phyloP scores from a whole-genome alignment of 2,113 vertebrate species.

The Platycercus adscitus region DNA sequence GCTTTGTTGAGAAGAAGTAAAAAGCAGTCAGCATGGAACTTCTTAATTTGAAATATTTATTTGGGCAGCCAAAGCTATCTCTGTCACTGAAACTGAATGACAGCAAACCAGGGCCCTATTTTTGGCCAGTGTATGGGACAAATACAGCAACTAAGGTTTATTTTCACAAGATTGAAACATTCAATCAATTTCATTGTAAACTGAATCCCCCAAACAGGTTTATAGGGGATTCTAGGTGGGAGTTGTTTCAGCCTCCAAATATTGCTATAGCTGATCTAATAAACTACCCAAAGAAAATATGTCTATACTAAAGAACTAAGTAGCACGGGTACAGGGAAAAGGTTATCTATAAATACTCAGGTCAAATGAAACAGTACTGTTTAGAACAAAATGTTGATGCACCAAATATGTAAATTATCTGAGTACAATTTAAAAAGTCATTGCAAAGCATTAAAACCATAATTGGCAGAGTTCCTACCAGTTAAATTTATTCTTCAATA shows the following conservation, averaged over 20 bases:
- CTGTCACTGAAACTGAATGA: not conserved
- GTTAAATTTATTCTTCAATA: slow-evolving; percentile 74
- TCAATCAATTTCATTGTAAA: not conserved
- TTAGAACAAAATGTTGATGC: slow-evolving; percentile 39
- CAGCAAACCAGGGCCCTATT: not conserved
- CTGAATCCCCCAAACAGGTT: not conserved
- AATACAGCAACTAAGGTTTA: not conserved
- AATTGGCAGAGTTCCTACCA: slow-evolving; percentile 63
- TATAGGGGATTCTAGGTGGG: not conserved
- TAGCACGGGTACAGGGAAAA: not conserved
- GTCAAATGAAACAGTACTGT: not conserved
- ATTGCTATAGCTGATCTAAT: not conserved
- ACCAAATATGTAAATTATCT: slow-evolving; percentile 66
- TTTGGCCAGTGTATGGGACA: not conserved
- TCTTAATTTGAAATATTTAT: slow-evolving; percentile 22
- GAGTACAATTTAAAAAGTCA: slow-evolving; percentile 63
- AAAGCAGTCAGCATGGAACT: not conserved
- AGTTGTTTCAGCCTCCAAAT: not conserved
- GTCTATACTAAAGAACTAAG: fast-evolving
- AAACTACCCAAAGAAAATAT: not conserved
- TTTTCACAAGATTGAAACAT: not conserved
- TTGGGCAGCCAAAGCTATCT: not conserved
- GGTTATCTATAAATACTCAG: not conserved
- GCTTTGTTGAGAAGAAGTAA: not conserved
- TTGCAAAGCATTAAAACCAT: slow-evolving; percentile 62